These are phyloP conservation scores for Lophotriccus pileatus DNA, from an alignment of 2,797 vertebrate species.

Conservation along the genomic window DNA sequence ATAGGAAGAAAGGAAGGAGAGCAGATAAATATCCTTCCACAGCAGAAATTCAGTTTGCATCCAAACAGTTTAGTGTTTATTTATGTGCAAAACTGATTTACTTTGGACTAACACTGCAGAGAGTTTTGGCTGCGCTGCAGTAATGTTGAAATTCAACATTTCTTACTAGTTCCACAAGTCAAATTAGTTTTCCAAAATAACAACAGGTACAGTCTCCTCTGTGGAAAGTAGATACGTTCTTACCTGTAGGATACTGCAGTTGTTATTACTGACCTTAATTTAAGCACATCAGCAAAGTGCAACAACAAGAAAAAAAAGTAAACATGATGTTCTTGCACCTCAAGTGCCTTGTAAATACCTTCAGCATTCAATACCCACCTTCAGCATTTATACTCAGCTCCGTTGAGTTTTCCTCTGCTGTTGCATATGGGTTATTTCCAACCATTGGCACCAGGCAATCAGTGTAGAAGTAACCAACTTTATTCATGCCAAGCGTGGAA, in stretches of 20 bases:
- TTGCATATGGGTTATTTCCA: slow-evolving; percentile 91
- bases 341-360: not conserved
- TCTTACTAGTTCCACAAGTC: not conserved
- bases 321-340: not conserved
- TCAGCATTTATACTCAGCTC: slow-evolving; percentile 90
- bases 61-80: not conserved
- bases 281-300: not conserved
- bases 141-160: not conserved
- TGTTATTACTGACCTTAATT: not conserved
- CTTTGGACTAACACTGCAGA: not conserved
- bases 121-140: not conserved
- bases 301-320: not conserved
- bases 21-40: not conserved
- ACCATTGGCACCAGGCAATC: slow-evolving; percentile 93
- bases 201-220: not conserved
- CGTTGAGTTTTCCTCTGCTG: slow-evolving; percentile 76
- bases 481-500: slow-evolving; percentile 86
- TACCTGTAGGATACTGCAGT: not conserved
- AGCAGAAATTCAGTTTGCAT: not conserved
- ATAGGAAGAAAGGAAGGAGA: not conserved
- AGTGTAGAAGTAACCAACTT: slow-evolving; percentile 90
- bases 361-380: slow-evolving; percentile 73
- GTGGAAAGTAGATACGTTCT: not conserved
- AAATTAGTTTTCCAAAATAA: not conserved
- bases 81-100: not conserved